These are phyloP conservation scores for Eurytoma adleriae DNA, from an alignment of 2,888 invertebrate species.

Conservation along the genomic window DNA sequence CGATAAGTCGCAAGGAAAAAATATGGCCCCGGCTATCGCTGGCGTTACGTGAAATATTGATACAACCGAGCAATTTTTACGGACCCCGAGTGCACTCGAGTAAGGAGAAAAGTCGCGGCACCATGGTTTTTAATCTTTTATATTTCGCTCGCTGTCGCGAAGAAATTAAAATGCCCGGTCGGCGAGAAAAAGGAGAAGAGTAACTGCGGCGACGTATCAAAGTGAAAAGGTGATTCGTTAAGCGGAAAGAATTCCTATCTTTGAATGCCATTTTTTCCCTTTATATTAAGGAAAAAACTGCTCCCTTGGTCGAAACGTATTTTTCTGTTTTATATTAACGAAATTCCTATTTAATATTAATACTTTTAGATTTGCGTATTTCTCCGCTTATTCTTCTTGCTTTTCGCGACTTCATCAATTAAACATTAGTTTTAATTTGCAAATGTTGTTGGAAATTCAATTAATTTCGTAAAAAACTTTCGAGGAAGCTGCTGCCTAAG, in stretches of 20 bases:
- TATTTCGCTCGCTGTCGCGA: neutral
- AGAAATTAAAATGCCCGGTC: conserved; percentile 33
- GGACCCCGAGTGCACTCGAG: neutral
- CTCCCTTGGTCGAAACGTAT: neutral
- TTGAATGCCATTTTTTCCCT: neutral
- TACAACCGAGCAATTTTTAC: conserved; percentile 18
- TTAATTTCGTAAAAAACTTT: neutral
- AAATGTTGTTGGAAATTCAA: conserved; percentile 1
- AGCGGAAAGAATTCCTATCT: conserved; percentile 22
- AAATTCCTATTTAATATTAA: neutral
- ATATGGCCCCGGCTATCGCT: conserved; percentile 31
- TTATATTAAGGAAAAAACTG: neutral
- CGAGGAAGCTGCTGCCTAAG: neutral
- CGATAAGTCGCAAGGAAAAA: conserved; percentile 51
- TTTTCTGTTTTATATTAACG: neutral
- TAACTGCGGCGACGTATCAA: neutral
- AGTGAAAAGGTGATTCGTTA: conserved; percentile 27
- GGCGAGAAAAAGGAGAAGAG: neutral
- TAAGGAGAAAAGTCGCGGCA: neutral
- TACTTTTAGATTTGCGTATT: neutral
- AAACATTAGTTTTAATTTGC: neutral
- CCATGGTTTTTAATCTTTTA: conserved; percentile 18
- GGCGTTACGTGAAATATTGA: conserved; percentile 16
- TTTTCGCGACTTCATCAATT: neutral
- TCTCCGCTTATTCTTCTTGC: neutral